These are phyloP conservation scores for Xylocopa sonorina DNA, from an alignment of 1,140 invertebrate species.

Conservation along the genomic window DNA sequence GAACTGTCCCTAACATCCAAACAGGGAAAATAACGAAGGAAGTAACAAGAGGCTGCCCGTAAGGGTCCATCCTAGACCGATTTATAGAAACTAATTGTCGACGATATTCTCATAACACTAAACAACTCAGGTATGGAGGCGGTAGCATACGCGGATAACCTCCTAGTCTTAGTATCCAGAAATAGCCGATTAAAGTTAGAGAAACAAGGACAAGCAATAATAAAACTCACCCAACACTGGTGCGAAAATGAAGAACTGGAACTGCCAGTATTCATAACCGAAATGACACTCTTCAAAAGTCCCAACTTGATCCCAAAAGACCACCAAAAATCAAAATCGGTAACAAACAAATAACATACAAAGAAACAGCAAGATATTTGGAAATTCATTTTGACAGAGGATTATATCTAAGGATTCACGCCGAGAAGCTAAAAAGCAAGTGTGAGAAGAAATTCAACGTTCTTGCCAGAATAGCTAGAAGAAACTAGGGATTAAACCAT, in stretches of 20 bases:
- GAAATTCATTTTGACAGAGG: constrained; percentile 32
- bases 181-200: constrained; percentile 58
- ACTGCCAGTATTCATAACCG: constrained; percentile 60
- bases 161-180: constrained; percentile 63
- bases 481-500: not conserved
- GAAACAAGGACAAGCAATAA: constrained; percentile 32
- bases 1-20: too few relatives aligned
- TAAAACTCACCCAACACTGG: constrained; percentile 49
- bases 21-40: too few relatives aligned
- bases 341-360: constrained; percentile 1
- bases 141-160: constrained; percentile 72
- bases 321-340: constrained; percentile 12
- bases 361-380: constrained; percentile 36
- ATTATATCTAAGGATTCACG: constrained; percentile 17
- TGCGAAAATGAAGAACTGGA: constrained; percentile 54
- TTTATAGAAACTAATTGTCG: constrained; percentile 77
- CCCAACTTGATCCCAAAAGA: constrained; percentile 4
- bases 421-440: not conserved
- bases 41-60: constrained; percentile 72
- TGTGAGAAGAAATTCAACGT: not conserved
- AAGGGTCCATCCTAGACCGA: constrained; percentile 77
- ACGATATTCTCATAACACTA: constrained; percentile 74
- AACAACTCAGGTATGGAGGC: constrained; percentile 32
- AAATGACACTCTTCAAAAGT: constrained; percentile 59
- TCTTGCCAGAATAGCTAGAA: constrained; percentile 19